Evolutionary conservation across 2,113 vertebrate genomes (phyloP).

Genomic region (Theristicus caerulescens): DNA sequence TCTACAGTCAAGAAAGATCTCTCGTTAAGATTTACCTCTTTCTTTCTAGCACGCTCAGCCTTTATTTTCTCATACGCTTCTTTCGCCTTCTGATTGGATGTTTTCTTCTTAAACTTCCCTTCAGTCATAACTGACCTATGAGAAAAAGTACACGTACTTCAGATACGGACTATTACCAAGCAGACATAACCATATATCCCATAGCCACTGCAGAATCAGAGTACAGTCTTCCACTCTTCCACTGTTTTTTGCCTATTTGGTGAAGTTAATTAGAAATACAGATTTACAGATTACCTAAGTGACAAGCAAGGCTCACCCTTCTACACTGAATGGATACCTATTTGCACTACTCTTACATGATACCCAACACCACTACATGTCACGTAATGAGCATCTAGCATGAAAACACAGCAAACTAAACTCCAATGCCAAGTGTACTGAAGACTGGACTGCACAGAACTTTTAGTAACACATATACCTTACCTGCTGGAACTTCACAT

Average conservation of each 20-base stretch:
- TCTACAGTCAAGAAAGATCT: neutral
- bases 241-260: neutral
- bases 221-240: neutral
- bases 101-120: slow-evolving; percentile 81
- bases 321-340: neutral
- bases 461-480: neutral
- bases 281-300: neutral
- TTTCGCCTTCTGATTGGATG: slow-evolving; percentile 88
- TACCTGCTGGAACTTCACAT: neutral
- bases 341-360: neutral
- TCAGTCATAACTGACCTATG: slow-evolving; percentile 68
- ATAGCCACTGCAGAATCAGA: neutral
- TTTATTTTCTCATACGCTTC: slow-evolving; percentile 85
- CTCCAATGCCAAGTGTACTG: neutral
- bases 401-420: neutral
- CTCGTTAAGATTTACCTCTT: slow-evolving; percentile 77
- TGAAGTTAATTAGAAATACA: neutral
- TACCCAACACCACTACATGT: neutral
- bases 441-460: neutral
- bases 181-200: neutral
- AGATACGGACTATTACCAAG: neutral
- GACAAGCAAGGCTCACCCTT: neutral
- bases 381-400: fast-evolving
- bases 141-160: neutral
- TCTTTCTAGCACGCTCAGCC: slow-evolving; percentile 80